A percentile compares a stretch with the other conserved stretches of the same genome.
Evolutionary conservation across 1,140 invertebrate genomes (phyloP).

Genomic region (Polypedilum vanderplanki): DNA sequence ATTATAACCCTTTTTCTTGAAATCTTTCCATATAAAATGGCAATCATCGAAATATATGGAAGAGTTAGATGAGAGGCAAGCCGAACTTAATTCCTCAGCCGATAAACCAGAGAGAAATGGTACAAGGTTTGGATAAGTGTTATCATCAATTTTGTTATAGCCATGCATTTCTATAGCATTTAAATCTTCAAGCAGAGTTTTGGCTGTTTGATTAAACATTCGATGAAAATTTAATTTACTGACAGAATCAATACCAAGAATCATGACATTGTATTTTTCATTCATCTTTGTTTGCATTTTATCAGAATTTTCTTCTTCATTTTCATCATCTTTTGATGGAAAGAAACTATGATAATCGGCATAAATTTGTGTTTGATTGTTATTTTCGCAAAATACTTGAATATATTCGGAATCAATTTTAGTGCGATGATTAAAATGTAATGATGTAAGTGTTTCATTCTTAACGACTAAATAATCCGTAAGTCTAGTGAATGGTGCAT

Average conservation of each 20-base stretch:
- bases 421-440: not conserved
- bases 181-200: constrained; percentile 51
- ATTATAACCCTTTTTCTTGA: constrained; percentile 59
- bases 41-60: constrained; percentile 54
- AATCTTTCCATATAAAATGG: constrained; percentile 75
- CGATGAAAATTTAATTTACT: constrained; percentile 78
- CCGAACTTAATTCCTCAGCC: constrained; percentile 52
- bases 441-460: constrained; percentile 16
- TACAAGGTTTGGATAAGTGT: constrained; percentile 76
- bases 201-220: constrained; percentile 66
- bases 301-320: not conserved
- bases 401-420: not conserved
- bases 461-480: constrained; percentile 17
- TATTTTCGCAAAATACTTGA: constrained; percentile 15
- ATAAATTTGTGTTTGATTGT: constrained; percentile 16
- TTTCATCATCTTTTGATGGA: not conserved
- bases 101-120: constrained; percentile 61
- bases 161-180: constrained; percentile 63
- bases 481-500: not conserved
- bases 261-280: constrained; percentile 52
- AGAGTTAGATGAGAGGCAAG: constrained; percentile 48
- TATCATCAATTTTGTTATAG: constrained; percentile 76
- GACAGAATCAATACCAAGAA: constrained; percentile 80
- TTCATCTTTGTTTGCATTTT: not conserved
- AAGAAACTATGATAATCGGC: constrained; percentile 10